A percentile compares a stretch with the other conserved stretches of the same genome.
These are phyloP conservation scores for Acronicta leporina DNA, from an alignment of 2,888 invertebrate genomes.

Conservation along the genomic window DNA sequence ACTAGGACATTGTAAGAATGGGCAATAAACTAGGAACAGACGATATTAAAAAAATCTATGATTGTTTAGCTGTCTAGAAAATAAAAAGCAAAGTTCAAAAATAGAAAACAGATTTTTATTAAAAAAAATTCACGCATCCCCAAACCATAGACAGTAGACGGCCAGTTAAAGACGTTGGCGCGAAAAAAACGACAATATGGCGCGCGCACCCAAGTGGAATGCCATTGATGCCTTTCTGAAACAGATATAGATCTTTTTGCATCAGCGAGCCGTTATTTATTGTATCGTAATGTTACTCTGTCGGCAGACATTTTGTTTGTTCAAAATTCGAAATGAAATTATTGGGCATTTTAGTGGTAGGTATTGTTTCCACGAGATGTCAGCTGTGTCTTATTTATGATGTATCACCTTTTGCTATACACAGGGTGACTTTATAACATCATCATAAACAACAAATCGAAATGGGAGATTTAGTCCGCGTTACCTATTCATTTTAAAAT, in stretches of 20 bases:
- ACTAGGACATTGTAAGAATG: no score
- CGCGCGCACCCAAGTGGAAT: slow-evolving; percentile 76
- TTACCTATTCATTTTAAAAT: no score
- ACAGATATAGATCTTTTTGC: slow-evolving; percentile 71
- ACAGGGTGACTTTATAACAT: no score
- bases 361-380: slow-evolving; percentile 12
- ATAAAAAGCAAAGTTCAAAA: neutral
- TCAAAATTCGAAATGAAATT: slow-evolving; percentile 25
- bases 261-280: slow-evolving; percentile 63
- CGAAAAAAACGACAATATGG: slow-evolving; percentile 74
- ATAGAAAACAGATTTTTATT: neutral
- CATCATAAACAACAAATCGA: no score
- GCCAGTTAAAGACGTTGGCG: slow-evolving; percentile 70
- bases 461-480: no score
- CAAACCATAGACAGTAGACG: slow-evolving; percentile 55
- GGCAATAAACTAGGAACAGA: no score
- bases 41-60: no score
- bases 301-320: slow-evolving; percentile 27
- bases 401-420: no score
- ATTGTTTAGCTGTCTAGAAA: neutral
- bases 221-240: slow-evolving; percentile 76
- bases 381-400: neutral
- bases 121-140: slow-evolving; percentile 38
- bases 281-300: slow-evolving; percentile 57
- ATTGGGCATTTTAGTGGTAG: slow-evolving; percentile 16